Evolutionary conservation across 2,888 invertebrate genomes (phyloP), one percentile per base, ranked within the genome.

Genomic region (Hyppa rectilinea): DNA sequence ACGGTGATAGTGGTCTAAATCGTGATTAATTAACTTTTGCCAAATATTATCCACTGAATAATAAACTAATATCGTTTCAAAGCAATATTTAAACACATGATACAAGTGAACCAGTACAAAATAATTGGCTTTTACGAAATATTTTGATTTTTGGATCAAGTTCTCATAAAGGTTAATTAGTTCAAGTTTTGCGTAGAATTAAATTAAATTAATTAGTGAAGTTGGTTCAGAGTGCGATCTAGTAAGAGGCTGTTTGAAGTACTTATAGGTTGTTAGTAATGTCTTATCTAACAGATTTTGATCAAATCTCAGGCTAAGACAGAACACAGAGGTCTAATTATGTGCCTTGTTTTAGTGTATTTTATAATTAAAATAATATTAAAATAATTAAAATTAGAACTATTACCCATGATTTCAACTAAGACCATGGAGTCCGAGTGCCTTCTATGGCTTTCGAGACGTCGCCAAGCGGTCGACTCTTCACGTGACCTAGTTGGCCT

Each of bases 11-110:
- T 60, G 47, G 45, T 71, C 63, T 29, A 65, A 72, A 62, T 84
- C 85, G 80, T 84, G 85, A 84, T 85, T 85, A 83, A 84, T 84
- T 83, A 84, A 85, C 65, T 69, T 84, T 81, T 83, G 83, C 83
- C 76, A 84, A 85, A 84, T 75, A 73, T 75, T 55, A 80, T 63
- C 10, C 10, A 63, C 71, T 70, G 61, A 81, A 79, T 81, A 84
- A 68, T 68, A 45, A 75, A 78, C 62, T 50, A 50, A 62, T 58
- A 81, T 74, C 69, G 69, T 65, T 79, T 56, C 49, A 68, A 65
- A 78, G 62, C 62, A 74, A 79, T 56, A 70, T 66, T 68, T 62
- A 55, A 74, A 71, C 63, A 55, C 47, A 62, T 36, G 40, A 67
- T 66, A 55, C 71, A 63, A 62, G 65, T 62, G 52, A 69, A 47